Base-by-base conservation (phyloP, 2,888 invertebrate species). In the Craniophora ligustri region DNA sequence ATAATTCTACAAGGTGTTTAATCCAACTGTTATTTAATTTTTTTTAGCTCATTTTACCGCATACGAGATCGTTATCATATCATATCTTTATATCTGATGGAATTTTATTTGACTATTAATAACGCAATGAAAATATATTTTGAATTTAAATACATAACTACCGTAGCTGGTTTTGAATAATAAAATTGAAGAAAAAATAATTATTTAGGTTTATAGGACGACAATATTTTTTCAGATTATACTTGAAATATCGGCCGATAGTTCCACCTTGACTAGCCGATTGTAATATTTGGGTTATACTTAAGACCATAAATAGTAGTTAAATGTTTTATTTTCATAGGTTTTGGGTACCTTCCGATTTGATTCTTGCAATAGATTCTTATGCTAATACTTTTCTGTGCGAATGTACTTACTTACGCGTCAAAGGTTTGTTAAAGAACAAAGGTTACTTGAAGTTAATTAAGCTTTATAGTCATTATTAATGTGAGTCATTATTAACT, bases 381-480 rank as follows among this genome's bases (percentile, higher is more conserved):
- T 19, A 1, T 10, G 18, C 28, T 36, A 41, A 31, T 53, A 58
- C 49, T 68, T 65, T 41, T 38, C 26, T 44, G 5, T 44, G 32
- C 31, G 49, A 59, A 14, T 49, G 46, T 59, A 59, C n/a, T n/a
- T n/a, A n/a, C n/a, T n/a, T n/a, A n/a, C 26, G 10, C 19, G 8
- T 16, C 13, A 39, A 46, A 39, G 39, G 44, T 59, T 34, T 59
- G 30, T 58, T 31, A 54, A 50, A 39, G 35, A 67, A 57, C 31
- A 48, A 50, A 53, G 40, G 38, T 56, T 15, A 47, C 53, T 48
- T 56, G 47, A 35, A 46, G 21, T 10, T 54, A 55, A 58, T 57
- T 47, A 58, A 58, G 63, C 41, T 64, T 62, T 55, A 65, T 55
- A 14, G 26, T 8, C 48, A 55, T 65, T 53, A 64, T 67, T 67